Percentiles rank a stretch among this genome's conserved stretches.
Evolutionary conservation across 2,113 vertebrate genomes (phyloP).

Genomic region (Psilopsiagon aurifrons): DNA sequence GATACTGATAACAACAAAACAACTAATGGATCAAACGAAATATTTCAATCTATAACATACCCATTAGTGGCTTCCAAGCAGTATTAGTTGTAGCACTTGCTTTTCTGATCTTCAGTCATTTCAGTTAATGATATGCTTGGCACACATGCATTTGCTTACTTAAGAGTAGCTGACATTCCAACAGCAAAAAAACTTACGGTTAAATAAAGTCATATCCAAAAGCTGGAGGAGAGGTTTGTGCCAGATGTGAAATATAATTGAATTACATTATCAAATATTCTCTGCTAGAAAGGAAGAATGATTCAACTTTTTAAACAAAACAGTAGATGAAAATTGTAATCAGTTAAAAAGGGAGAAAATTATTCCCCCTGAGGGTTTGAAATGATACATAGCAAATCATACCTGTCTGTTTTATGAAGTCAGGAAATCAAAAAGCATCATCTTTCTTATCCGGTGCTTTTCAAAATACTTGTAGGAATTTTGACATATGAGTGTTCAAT

Average conservation of each 20-base stretch:
- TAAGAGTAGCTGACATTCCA: not conserved
- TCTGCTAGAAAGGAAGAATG: not conserved
- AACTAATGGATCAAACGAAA: slow-evolving; percentile 13
- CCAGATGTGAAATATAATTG: not conserved
- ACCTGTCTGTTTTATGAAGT: not conserved
- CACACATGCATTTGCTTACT: not conserved
- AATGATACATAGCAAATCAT: not conserved
- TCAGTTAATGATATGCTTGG: not conserved
- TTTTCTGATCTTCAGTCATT: not conserved
- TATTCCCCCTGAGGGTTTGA: not conserved
- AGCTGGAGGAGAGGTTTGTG: not conserved
- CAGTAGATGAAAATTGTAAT: not conserved
- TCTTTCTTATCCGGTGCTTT: not conserved
- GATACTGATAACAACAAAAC: not conserved
- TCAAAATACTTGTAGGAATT: not conserved
- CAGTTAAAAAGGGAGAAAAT: not conserved
- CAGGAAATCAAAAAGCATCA: not conserved
- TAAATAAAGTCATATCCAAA: not conserved
- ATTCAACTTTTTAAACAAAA: not conserved
- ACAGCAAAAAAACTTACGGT: not conserved
- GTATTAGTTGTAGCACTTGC: not conserved
- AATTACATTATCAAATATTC: not conserved
- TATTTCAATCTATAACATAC: not conserved
- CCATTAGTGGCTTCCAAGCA: not conserved
- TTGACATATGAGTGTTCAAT: not conserved